Evolutionary conservation across 2,888 invertebrate species (phyloP), one percentile per base, ranked within the genome.

Genomic region (Smittia aterrima): DNA sequence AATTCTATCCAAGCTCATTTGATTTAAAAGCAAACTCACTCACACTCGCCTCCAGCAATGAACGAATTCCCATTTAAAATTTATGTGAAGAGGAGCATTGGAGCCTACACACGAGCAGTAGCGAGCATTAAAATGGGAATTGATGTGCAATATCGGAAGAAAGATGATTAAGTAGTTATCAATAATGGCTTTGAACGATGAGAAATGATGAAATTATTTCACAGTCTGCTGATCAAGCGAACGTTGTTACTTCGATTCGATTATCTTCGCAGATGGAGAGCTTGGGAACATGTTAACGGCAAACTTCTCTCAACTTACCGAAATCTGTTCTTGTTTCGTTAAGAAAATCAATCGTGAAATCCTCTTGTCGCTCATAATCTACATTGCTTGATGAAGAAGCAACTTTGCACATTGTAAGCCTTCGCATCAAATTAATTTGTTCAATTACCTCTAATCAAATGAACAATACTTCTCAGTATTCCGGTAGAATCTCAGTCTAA

Each of bases 101-200:
- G 22, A 67, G 67, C 67, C 40, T 67, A 40, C 41, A 41, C n/a
- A n/a, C 41, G 47, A 47, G 11, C 47, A n/a, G 47, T 3, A 47
- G 47, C 27, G 32, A 18, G 22, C 67, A 40, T 67, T 3, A 47
- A 38, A 67, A 41, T 67, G 47, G 40, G 41, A 67, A 67, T 67
- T 47, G 67, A 67, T 47, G 67, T 67, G 41, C 40, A 67, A 40
- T 41, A 20, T 40, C 24, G 47, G 41, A 67, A 67, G 22, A 67
- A 67, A 47, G 40, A 67, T 24, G 67, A 67, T 67, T 67, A 67
- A 67, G 67, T 67, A 67, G 67, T 67, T 67, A 67, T 67, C 67
- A 41, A 27, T 66, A 64, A 25, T 64, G n/a, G 13, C 9, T 66
- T 13, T 32, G 11, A 53, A 22, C 16, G 64, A 25, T 9, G n/a